A percentile compares a stretch with the other conserved stretches of the same genome.
phyloP scores from a whole-genome alignment of 2,113 vertebrate species.

The Ceyx cyanopectus region DNA sequence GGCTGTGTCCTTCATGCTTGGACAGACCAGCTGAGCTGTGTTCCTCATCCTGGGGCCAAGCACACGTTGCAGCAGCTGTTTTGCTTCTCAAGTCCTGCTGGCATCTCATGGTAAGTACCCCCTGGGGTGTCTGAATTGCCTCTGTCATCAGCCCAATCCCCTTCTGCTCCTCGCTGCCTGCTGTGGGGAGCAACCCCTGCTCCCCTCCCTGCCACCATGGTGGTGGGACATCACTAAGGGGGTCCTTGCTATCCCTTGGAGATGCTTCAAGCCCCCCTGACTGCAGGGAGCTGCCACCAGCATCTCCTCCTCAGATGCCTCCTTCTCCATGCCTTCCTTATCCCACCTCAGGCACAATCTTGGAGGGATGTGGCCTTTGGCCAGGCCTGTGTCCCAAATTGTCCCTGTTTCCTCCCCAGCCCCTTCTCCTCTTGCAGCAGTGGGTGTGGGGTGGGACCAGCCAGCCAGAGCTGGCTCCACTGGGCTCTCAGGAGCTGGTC shows the following conservation, averaged over 20 bases:
- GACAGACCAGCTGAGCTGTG: rapidly evolving
- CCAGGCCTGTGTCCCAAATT: not conserved
- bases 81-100: not conserved
- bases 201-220: not conserved
- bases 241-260: rapidly evolving
- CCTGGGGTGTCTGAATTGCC: rapidly evolving
- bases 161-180: not conserved
- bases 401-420: not conserved
- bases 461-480: rapidly evolving
- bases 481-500: not conserved
- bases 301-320: not conserved
- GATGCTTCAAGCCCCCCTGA: not conserved
- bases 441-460: not conserved
- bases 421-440: not conserved
- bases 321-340: not conserved
- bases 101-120: not conserved
- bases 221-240: not conserved
- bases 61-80: rapidly evolving
- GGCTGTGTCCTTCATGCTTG: rapidly evolving
- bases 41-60: not conserved
- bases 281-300: not conserved
- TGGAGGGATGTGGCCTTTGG: rapidly evolving
- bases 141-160: rapidly evolving
- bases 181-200: rapidly evolving
- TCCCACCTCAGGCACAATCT: not conserved